Percentiles rank a stretch among this genome's conserved stretches.
These are phyloP conservation scores for Drosophila fuyamai DNA, from an alignment of 1,140 invertebrate genomes.

Conservation along the genomic window DNA sequence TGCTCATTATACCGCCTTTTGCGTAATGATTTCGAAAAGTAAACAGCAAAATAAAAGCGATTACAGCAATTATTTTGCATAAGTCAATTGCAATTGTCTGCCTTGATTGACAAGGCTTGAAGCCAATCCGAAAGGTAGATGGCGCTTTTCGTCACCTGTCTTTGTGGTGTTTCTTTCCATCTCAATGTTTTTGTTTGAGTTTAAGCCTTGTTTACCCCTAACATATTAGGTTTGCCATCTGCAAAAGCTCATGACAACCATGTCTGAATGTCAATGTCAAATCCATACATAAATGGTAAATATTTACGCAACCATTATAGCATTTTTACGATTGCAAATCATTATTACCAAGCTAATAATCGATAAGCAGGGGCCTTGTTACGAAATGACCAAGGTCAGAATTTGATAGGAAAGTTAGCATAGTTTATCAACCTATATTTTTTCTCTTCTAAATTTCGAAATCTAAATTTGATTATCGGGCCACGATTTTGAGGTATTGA, in stretches of 20 bases:
- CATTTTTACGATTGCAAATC: conserved; percentile 18
- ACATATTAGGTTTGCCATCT: conserved; percentile 6
- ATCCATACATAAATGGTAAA: conserved; percentile 21
- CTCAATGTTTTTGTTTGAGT: conserved; percentile 4
- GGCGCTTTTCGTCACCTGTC: neutral
- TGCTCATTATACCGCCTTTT: conserved; percentile 12
- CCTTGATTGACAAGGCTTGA: conserved; percentile 42
- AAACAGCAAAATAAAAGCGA: conserved; percentile 42
- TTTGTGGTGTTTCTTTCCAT: neutral
- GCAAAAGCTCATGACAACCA: conserved; percentile 17
- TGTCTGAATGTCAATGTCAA: conserved; percentile 28
- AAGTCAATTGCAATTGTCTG: conserved; percentile 41
- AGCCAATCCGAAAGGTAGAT: conserved; percentile 1
- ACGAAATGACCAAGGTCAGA: conserved; percentile 20
- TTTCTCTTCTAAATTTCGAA: no score
- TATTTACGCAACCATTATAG: conserved; percentile 37
- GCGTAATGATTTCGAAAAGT: conserved; percentile 56
- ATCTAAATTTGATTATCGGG: conserved; percentile 16
- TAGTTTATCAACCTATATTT: conserved; percentile 4
- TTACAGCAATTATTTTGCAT: conserved; percentile 51
- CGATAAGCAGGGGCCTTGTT: conserved; percentile 14
- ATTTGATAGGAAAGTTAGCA: neutral
- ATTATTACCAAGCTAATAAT: conserved; percentile 8
- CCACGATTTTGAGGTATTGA: conserved; percentile 6
- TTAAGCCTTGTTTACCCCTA: conserved; percentile 5